These are phyloP conservation scores for Nymphalis io DNA, from an alignment of 1,140 invertebrate genomes.

Conservation along the genomic window DNA sequence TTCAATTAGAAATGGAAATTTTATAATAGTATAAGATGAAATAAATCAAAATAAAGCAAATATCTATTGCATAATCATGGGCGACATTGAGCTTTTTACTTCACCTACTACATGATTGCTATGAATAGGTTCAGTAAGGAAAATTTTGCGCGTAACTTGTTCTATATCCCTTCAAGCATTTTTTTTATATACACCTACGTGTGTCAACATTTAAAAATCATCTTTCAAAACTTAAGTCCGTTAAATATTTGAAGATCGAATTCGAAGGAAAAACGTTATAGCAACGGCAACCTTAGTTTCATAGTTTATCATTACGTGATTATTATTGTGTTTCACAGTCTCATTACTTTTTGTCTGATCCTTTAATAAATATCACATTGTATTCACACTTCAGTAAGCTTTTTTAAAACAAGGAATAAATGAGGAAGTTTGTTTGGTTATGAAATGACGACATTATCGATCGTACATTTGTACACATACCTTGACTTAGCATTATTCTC, in stretches of 20 bases:
- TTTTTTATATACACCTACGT: constrained; percentile 15
- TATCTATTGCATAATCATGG: constrained; percentile 47
- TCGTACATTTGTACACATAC: constrained; percentile 67
- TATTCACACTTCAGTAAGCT: constrained; percentile 4
- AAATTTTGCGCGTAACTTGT: constrained; percentile 12
- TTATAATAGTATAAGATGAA: constrained; percentile 1
- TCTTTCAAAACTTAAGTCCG: constrained; percentile 67
- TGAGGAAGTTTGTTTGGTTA: constrained; percentile 54
- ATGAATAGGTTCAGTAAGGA: constrained; percentile 11
- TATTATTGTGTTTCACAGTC: neutral
- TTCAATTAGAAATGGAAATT: neutral
- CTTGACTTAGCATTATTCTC: constrained; percentile 69
- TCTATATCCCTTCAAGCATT: constrained; percentile 7
- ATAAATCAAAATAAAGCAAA: neutral
- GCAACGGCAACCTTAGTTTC: constrained; percentile 47
- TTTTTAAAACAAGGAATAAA: constrained; percentile 14
- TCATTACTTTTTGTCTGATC: neutral
- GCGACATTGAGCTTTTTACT: constrained; percentile 54
- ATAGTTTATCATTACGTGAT: constrained; percentile 4
- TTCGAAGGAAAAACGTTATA: constrained; percentile 76
- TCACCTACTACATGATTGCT: constrained; percentile 19
- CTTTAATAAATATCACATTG: neutral
- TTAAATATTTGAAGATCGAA: constrained; percentile 79
- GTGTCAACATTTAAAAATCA: constrained; percentile 36
- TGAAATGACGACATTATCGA: constrained; percentile 73